Conservation (phyloP, 2,113 vertebrate species). For the Sturnus vulgaris region DNA sequence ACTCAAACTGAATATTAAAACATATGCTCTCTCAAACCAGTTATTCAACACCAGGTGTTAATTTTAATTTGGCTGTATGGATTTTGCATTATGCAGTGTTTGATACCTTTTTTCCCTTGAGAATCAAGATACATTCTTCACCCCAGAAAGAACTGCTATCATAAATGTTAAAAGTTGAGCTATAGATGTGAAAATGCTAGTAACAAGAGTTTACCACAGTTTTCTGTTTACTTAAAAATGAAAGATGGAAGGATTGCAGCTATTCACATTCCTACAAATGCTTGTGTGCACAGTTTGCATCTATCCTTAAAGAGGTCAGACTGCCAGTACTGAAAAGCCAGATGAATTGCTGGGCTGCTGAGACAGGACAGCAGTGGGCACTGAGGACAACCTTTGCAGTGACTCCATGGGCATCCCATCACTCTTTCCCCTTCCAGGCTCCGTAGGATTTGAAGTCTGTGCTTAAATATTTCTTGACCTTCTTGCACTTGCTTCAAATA, state of each 20-base stretch:
- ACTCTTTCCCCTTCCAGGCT: neutral
- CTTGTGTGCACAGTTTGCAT: neutral
- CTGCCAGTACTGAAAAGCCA: neutral
- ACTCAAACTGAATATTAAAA: constrained; percentile 39
- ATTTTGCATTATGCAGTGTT: neutral
- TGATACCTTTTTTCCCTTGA: neutral
- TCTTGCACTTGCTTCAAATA: neutral
- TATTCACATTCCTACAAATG: neutral
- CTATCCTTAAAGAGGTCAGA: neutral
- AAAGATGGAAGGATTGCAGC: neutral
- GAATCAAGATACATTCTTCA: neutral
- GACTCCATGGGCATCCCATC: neutral
- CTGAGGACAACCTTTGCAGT: neutral
- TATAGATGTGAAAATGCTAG: neutral
- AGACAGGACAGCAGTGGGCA: neutral
- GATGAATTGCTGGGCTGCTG: neutral
- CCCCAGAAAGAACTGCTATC: neutral
- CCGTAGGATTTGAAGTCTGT: neutral
- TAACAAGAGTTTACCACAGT: neutral
- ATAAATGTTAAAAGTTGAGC: neutral
- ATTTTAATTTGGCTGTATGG: constrained; percentile 12
- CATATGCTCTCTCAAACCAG: neutral
- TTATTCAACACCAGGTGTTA: constrained; percentile 18
- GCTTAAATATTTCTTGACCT: neutral
- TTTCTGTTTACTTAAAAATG: neutral